A percentile compares a stretch with the other conserved stretches of the same genome.
Conservation (phyloP, 2,888 invertebrate genomes). For the Polietes domitor region DNA sequence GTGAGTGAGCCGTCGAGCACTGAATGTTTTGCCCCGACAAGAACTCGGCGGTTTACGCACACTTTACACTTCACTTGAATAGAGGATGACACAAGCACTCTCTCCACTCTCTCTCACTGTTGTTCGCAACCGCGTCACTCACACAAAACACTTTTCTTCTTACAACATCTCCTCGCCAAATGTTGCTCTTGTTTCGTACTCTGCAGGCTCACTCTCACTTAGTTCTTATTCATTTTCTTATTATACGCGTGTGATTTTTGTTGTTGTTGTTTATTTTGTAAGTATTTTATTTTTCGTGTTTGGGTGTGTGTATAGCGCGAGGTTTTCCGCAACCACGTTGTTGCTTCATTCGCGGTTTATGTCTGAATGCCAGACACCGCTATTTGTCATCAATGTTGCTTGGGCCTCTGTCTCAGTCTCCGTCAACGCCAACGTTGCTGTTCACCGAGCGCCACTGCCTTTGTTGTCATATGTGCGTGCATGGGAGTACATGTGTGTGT, state of each 20-base stretch:
- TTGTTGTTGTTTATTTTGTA: background rate
- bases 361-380: conserved; percentile 47
- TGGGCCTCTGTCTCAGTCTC: background rate
- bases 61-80: conserved; percentile 43
- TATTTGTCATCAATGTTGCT: conserved; percentile 34
- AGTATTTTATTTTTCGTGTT: background rate
- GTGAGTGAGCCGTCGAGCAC: conserved; percentile 10
- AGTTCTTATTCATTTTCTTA: background rate
- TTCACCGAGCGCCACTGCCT: background rate
- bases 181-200: background rate
- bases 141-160: conserved; percentile 16
- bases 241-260: background rate
- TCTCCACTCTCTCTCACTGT: background rate
- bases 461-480: background rate
- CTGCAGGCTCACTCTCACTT: conserved; percentile 17
- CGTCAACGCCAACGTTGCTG: conserved; percentile 31
- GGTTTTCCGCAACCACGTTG: conserved; percentile 61
- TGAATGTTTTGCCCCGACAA: conserved; percentile 32
- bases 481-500: conserved; percentile 33
- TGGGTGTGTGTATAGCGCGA: background rate
- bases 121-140: background rate
- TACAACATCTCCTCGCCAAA: background rate
- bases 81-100: background rate
- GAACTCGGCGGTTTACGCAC: conserved; percentile 61
- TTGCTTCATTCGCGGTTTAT: conserved; percentile 53